A percentile compares a stretch with the other conserved stretches of the same genome.
phyloP scores from a whole-genome alignment of 2,113 vertebrate species.

The Dissostichus mawsoni region DNA sequence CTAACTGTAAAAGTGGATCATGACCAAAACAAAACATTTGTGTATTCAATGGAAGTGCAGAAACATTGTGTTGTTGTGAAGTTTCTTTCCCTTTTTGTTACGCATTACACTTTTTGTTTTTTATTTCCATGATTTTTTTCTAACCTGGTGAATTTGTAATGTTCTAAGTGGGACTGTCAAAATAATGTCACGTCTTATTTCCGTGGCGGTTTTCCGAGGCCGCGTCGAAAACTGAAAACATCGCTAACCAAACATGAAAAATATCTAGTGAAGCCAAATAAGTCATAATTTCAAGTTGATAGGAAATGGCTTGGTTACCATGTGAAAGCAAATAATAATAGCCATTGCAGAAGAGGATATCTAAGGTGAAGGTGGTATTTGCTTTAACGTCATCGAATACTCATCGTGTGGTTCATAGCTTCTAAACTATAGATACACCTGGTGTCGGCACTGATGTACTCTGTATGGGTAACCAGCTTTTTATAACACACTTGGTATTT shows the following conservation, averaged over 20 bases:
- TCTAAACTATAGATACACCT: constrained; percentile 49
- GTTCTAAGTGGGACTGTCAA: constrained; percentile 91
- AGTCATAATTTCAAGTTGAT: constrained; percentile 96
- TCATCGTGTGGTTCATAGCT: constrained; percentile 66
- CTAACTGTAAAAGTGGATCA: constrained; percentile 90
- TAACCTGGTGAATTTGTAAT: constrained; percentile 94
- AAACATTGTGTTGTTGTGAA: constrained; percentile 93
- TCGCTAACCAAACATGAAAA: constrained; percentile 96
- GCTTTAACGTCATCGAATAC: constrained; percentile 75
- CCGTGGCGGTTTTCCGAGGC: constrained; percentile 82
- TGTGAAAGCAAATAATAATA: constrained; percentile 96
- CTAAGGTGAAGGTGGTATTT: constrained; percentile 81
- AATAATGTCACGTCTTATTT: constrained; percentile 86
- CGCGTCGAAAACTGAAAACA: constrained; percentile 96
- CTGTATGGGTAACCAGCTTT: constrained; percentile 66
- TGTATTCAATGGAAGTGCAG: constrained; percentile 97
- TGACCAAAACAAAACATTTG: constrained; percentile 94
- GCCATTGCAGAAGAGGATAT: constrained; percentile 96
- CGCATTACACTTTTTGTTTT: constrained; percentile 73
- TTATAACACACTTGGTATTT: constrained; percentile 64
- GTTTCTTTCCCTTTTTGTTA: constrained; percentile 68
- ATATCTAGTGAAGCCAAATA: constrained; percentile 99
- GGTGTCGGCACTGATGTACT: constrained; percentile 33
- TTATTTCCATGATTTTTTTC: constrained; percentile 75
- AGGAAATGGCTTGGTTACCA: constrained; percentile 98